Percentiles rank a stretch among this genome's conserved stretches.
These are phyloP conservation scores for Porites australiensis DNA, from an alignment of 64 coral and sea anemone genomes.

Conservation along the genomic window DNA sequence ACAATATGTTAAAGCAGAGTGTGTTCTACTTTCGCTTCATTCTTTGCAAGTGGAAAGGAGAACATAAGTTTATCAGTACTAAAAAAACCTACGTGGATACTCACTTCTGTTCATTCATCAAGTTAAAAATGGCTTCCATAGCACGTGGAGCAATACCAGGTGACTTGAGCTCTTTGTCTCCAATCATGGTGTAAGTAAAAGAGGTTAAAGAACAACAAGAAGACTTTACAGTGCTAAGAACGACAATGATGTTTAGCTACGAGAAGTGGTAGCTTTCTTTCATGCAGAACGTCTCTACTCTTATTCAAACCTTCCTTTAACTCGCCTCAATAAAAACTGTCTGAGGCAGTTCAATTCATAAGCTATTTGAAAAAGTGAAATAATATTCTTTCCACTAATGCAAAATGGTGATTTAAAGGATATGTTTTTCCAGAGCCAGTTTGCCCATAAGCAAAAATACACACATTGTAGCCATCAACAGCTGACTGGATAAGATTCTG, in stretches of 20 bases:
- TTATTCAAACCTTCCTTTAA: too few species aligned
- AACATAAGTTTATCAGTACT: too few species aligned
- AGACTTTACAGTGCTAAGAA: neutral
- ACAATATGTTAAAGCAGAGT: too few species aligned
- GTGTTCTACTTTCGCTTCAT: too few species aligned
- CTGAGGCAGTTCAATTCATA: too few species aligned
- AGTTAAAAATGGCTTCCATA: constrained; percentile 81
- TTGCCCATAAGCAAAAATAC: constrained; percentile 98
- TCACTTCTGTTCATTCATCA: constrained; percentile 93
- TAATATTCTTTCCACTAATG: neutral
- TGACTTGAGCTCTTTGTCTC: constrained; percentile 91
- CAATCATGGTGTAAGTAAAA: constrained; percentile 94
- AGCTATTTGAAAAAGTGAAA: too few species aligned
- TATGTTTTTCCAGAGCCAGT: constrained; percentile 98
- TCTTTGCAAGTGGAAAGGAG: too few species aligned
- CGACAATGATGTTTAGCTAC: neutral
- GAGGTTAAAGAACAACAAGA: constrained; percentile 45
- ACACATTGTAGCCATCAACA: constrained; percentile 98
- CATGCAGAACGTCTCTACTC: too few species aligned
- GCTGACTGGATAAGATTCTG: constrained; percentile 98
- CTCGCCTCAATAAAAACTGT: too few species aligned
- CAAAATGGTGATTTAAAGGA: constrained; percentile 45
- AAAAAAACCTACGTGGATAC: neutral
- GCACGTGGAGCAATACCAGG: constrained; percentile 97
- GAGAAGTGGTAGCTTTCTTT: too few species aligned